A percentile compares a stretch with the other conserved stretches of the same genome.
Evolutionary conservation across 2,888 invertebrate genomes (phyloP).

Genomic region (Allygus modestus): DNA sequence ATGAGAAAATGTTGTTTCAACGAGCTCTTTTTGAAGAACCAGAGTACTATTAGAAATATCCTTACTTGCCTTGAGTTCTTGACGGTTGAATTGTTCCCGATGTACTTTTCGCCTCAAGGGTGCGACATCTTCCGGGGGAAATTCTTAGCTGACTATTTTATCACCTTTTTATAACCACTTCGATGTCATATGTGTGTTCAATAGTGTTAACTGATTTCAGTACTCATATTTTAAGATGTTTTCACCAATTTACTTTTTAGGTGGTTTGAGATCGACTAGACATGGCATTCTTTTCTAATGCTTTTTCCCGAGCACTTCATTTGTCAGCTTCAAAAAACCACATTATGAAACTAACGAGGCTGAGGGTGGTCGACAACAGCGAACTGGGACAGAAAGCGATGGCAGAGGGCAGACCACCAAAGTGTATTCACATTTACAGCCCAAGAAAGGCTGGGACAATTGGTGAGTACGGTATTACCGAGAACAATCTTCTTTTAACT

Average conservation of each 20-base stretch:
- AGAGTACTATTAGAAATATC: no score
- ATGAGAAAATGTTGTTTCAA: no score
- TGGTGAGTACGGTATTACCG: slow-evolving; percentile 75
- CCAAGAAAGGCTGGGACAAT: slow-evolving; percentile 82
- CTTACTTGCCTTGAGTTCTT: no score
- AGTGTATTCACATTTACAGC: slow-evolving; percentile 96
- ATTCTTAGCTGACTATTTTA: no score
- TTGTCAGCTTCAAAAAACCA: slow-evolving; percentile 74
- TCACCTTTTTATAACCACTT: no score
- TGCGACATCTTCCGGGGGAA: no score
- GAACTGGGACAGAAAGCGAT: slow-evolving; percentile 96
- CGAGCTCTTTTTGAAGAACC: no score
- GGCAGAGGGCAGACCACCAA: slow-evolving; percentile 95
- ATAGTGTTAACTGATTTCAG: no score
- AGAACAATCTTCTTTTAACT: slow-evolving; percentile 14
- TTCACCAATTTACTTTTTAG: background rate
- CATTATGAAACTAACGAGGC: slow-evolving; percentile 85
- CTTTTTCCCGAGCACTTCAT: slow-evolving; percentile 25
- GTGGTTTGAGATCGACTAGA: background rate
- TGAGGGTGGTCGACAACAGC: slow-evolving; percentile 98
- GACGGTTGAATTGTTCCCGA: no score
- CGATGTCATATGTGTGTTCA: no score
- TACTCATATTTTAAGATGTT: no score
- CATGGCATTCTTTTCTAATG: slow-evolving; percentile 58
- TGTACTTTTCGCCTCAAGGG: no score